phyloP scores from a whole-genome alignment of 2,113 vertebrate genomes.

The Sphyrna mokarran region DNA sequence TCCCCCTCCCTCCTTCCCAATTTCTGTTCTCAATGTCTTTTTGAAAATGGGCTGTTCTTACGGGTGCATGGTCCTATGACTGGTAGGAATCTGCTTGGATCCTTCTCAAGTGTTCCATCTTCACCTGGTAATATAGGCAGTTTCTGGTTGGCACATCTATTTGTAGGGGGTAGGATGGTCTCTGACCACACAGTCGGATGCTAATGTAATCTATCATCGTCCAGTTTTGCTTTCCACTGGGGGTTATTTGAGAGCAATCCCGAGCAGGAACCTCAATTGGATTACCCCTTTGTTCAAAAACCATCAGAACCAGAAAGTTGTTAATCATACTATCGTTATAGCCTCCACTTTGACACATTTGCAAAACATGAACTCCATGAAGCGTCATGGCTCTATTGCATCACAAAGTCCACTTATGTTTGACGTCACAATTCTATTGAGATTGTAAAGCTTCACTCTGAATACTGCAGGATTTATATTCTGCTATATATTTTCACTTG shows the following conservation, averaged over 20 bases:
- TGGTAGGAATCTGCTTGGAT: background rate
- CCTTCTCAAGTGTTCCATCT: background rate
- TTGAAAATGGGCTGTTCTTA: background rate
- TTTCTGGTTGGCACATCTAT: background rate
- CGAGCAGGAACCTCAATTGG: background rate
- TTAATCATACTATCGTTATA: background rate
- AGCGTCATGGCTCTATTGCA: background rate
- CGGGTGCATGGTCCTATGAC: background rate
- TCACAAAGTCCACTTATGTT: background rate
- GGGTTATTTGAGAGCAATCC: background rate
- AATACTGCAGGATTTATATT: background rate
- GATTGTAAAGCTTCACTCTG: background rate
- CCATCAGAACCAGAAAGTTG: background rate
- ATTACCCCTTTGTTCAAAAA: background rate
- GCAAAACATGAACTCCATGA: background rate
- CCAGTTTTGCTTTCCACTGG: background rate
- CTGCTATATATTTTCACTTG: background rate
- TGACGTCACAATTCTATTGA: background rate
- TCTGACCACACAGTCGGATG: background rate
- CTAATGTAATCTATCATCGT: background rate
- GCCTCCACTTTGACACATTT: background rate
- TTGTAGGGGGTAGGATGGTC: background rate
- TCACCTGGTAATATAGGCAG: background rate
- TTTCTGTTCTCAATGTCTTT: background rate
- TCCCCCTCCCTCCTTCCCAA: background rate